Conservation (phyloP, 2,888 invertebrate genomes). For the Sussaba pulchella region DNA sequence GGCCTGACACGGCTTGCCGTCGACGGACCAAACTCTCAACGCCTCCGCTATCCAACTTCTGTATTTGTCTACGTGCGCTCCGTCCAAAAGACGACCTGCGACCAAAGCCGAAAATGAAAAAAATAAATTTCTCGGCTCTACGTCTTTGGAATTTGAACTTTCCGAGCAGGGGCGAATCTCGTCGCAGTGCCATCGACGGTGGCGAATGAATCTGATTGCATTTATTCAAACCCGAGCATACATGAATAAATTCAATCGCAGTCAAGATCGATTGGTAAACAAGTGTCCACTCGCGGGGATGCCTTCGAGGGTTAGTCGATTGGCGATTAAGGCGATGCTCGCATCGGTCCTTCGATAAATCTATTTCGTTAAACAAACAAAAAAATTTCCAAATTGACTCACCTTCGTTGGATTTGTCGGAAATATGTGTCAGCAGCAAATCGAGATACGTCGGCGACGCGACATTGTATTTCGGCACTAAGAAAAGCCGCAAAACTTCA, state of each 20-base stretch:
- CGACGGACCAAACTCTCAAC: slow-evolving; percentile 74
- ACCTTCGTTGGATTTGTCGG: slow-evolving; percentile 73
- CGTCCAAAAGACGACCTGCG: slow-evolving; percentile 65
- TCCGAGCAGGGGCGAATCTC: too few relatives aligned
- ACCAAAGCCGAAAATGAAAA: too few relatives aligned
- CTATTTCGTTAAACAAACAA: not conserved
- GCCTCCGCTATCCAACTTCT: slow-evolving; percentile 78
- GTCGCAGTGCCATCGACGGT: not conserved
- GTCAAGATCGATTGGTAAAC: slow-evolving; percentile 12
- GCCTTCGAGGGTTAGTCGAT: slow-evolving; percentile 20
- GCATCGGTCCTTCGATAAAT: not conserved
- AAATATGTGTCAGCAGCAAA: slow-evolving; percentile 79
- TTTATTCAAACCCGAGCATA: slow-evolving; percentile 10
- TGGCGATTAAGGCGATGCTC: not conserved
- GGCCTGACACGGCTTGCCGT: slow-evolving; percentile 82
- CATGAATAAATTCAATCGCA: slow-evolving; percentile 31
- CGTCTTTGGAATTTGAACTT: not conserved
- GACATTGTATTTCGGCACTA: slow-evolving; percentile 86
- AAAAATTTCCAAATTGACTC: slow-evolving; percentile 48
- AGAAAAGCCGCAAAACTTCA: slow-evolving; percentile 86
- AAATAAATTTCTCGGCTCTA: too few relatives aligned
- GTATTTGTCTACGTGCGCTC: slow-evolving; percentile 69
- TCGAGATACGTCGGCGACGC: slow-evolving; percentile 81
- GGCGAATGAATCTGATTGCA: not conserved
- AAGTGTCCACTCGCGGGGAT: not conserved